Evolutionary conservation across 2,113 vertebrate species (phyloP).

Genomic region (Chionis minor): DNA sequence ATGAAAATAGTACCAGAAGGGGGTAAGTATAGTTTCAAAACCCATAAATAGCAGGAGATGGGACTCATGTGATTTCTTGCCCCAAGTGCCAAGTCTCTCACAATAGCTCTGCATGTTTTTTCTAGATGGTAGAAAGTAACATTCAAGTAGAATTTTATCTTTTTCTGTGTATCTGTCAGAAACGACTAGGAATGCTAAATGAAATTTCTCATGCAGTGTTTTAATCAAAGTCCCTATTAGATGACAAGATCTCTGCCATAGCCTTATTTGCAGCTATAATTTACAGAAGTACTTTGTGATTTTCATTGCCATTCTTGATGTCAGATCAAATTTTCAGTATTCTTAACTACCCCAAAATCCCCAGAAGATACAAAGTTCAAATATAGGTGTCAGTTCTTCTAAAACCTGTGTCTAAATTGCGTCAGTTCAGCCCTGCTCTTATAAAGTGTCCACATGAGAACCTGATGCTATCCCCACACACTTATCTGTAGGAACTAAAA

Average conservation of each 20-base stretch:
- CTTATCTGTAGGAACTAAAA: not conserved
- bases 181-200: not conserved
- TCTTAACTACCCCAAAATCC: not conserved
- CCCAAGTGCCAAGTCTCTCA: not conserved
- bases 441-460: not conserved
- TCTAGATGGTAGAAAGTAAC: not conserved
- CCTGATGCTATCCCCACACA: not conserved
- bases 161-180: not conserved
- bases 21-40: not conserved
- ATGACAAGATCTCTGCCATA: not conserved
- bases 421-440: not conserved
- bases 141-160: not conserved
- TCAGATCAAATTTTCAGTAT: not conserved
- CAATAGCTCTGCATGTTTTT: not conserved
- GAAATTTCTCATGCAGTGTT: not conserved
- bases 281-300: not conserved
- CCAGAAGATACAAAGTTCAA: not conserved
- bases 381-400: not conserved
- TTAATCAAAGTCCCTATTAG: not conserved
- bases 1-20: not conserved
- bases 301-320: not conserved
- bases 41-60: not conserved
- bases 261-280: not conserved
- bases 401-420: not conserved
- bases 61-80: not conserved